Base-by-base conservation (phyloP, 1,140 invertebrate genomes). In the Drosophila ambigua region DNA sequence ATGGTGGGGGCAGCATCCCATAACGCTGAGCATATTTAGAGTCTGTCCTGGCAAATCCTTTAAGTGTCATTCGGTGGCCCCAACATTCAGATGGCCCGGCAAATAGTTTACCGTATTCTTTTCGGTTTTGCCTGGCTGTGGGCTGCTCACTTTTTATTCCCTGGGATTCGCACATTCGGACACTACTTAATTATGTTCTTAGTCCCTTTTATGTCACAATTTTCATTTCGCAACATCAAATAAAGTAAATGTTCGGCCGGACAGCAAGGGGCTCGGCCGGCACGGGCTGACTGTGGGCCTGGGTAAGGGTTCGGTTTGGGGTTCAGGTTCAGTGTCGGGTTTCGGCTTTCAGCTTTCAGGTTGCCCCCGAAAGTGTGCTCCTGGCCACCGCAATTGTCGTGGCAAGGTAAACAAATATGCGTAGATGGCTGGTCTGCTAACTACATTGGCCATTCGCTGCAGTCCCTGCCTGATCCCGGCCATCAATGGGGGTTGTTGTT, bases 141-240 rank as follows among this genome's bases (percentile, higher is more conserved):
- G 83, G 80, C 76, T 60, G 59, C 71, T 71, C 64, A 67, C 71
- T 87, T 87, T 87, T 88, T 88, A 88, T 87, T 76, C 75, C 60
- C 82, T 88, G 88, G 83, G 83, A 77, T 87, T 88, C 82, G 63
- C 82, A 88, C 83, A 87, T 88, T 83, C 69, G 83, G 83, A 82
- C 84, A 79, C 79, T 83, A 83, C 79, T 88, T 88, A 88, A 88
- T 88, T 88, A 88, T 88, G 79, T 88, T 88, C 83, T 88, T 88
- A 88, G 83, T 88, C 83, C 83, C 83, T 88, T 88, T 88, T 88
- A 88, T 88, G 83, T 88, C 83, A 88, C 83, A 88, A 88, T 88
- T 88, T 88, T 88, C 84, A 88, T 87, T 87, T 88, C 63, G 79
- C 79, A 73, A 88, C 83, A 88, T 83, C 83, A 88, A 88, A 88